A percentile compares a stretch with the other conserved stretches of the same genome.
Conservation (phyloP, 2,888 invertebrate genomes). For the Spodoptera exigua region DNA sequence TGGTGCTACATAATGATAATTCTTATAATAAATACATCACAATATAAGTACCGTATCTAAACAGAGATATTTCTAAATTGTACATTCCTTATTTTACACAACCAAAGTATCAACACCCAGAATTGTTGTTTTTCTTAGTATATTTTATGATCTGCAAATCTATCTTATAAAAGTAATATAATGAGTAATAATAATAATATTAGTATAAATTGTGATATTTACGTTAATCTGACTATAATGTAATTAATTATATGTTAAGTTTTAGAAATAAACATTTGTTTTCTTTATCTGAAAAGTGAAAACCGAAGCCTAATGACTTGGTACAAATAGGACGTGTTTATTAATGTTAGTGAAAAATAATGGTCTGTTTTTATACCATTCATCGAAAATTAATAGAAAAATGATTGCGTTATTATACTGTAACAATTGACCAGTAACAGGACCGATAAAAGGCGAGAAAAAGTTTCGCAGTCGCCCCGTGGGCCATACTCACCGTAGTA, state of each 20-base stretch:
- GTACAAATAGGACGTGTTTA: too few relatives aligned
- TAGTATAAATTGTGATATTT: constrained; percentile 62
- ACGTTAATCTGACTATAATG: constrained; percentile 61
- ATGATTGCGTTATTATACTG: too few relatives aligned
- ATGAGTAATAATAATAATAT: constrained; percentile 43
- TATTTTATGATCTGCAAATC: constrained; percentile 60
- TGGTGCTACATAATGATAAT: constrained; percentile 38
- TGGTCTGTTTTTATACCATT: too few relatives aligned
- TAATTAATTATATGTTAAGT: constrained; percentile 74
- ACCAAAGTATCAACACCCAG: constrained; percentile 56
- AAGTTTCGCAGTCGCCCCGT: too few relatives aligned
- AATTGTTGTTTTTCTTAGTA: constrained; percentile 51
- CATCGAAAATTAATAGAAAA: too few relatives aligned
- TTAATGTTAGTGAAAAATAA: too few relatives aligned
- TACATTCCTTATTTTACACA: constrained; percentile 50
- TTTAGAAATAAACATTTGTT: constrained; percentile 72
- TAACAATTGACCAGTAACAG: too few relatives aligned
- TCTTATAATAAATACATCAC: constrained; percentile 36
- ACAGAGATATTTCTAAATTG: constrained; percentile 30
- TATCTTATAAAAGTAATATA: constrained; percentile 35
- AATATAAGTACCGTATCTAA: constrained; percentile 29
- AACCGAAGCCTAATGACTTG: too few relatives aligned
- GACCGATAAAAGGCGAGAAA: too few relatives aligned
- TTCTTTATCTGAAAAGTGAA: constrained; percentile 16
- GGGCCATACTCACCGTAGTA: too few relatives aligned